phyloP scores from a whole-genome alignment of 1,140 invertebrate genomes.

The Drosophila micromelanica region DNA sequence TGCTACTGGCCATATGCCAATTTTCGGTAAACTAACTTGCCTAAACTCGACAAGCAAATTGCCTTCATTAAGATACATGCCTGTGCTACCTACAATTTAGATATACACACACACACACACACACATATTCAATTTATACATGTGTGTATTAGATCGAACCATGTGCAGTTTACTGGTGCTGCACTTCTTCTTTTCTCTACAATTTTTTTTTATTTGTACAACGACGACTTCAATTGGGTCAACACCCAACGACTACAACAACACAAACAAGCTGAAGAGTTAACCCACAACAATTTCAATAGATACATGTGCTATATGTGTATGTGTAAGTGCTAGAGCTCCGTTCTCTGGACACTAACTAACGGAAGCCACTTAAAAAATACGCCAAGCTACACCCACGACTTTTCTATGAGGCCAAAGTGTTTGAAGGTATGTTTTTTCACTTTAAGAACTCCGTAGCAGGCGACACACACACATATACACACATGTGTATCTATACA shows the following conservation, averaged over 20 bases:
- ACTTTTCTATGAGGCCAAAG: constrained; percentile 23
- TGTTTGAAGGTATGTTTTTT: constrained; percentile 22
- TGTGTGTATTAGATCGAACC: constrained; percentile 40
- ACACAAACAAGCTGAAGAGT: constrained; percentile 27
- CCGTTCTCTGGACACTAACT: constrained; percentile 26
- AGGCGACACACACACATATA: constrained; percentile 6
- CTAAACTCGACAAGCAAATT: constrained; percentile 83
- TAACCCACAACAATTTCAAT: constrained; percentile 76
- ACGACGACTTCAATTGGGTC: constrained; percentile 76
- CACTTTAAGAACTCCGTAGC: constrained; percentile 17
- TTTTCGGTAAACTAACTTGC: constrained; percentile 83
- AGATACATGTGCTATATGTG: constrained; percentile 48
- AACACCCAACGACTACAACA: constrained; percentile 52
- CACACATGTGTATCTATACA: not conserved
- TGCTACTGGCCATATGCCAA: constrained; percentile 83
- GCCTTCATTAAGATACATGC: constrained; percentile 83
- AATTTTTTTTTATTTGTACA: constrained; percentile 44
- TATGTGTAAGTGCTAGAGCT: constrained; percentile 12
- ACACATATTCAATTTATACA: constrained; percentile 26
- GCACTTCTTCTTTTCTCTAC: constrained; percentile 44
- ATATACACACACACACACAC: constrained; percentile 56
- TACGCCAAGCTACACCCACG: constrained; percentile 64
- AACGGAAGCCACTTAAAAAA: constrained; percentile 77
- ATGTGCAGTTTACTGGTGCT: constrained; percentile 42
- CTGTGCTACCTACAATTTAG: constrained; percentile 79